Evolutionary conservation across 2,888 invertebrate species (phyloP).

Genomic region (Chrysolina oricalcia): DNA sequence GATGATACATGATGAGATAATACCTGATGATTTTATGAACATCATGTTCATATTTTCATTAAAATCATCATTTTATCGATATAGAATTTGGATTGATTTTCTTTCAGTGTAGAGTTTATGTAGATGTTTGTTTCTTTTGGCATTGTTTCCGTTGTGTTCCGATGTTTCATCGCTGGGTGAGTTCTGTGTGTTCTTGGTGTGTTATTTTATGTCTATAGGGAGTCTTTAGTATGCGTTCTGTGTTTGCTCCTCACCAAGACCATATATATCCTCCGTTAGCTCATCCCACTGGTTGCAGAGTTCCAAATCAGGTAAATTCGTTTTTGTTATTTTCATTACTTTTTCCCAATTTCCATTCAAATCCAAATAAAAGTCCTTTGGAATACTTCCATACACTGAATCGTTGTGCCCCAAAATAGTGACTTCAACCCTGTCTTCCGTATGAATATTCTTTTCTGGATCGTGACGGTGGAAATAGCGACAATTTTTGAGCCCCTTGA

Average conservation of each 20-base stretch:
- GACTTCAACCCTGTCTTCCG: constrained; percentile 25
- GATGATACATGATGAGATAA: no score
- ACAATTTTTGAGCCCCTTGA: constrained; percentile 44
- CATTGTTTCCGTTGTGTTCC: no score
- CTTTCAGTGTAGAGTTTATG: no score
- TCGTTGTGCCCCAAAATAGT: constrained; percentile 19
- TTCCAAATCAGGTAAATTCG: constrained; percentile 31
- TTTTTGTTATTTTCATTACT: constrained; percentile 30
- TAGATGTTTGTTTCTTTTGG: no score
- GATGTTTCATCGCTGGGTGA: no score
- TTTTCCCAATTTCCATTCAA: constrained; percentile 21
- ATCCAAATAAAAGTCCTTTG: constrained; percentile 21
- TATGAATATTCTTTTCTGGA: neutral
- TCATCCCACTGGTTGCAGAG: constrained; percentile 41
- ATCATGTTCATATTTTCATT: no score
- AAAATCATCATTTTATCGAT: no score
- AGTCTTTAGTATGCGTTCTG: neutral
- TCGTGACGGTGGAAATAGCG: constrained; percentile 5
- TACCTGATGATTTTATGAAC: no score
- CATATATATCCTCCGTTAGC: neutral
- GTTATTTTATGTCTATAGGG: no score
- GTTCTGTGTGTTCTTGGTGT: no score
- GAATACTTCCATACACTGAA: constrained; percentile 19
- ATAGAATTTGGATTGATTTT: no score
- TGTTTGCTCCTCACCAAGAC: constrained; percentile 33